Conservation (phyloP, 2,113 vertebrate genomes). For the Limnothrissa miodon region DNA sequence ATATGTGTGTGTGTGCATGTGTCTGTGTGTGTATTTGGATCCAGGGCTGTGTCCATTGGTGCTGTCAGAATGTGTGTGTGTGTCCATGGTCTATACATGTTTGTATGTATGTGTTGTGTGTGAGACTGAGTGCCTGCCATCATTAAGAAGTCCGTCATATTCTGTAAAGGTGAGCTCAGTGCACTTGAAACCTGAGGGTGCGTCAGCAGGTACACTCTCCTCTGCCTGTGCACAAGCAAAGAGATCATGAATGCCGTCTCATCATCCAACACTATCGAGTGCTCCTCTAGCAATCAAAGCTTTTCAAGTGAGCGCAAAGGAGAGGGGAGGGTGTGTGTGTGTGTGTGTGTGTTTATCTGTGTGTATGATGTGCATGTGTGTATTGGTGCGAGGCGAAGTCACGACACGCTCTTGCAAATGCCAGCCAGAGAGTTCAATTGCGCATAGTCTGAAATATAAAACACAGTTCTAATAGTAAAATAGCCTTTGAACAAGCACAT, state of each 20-base stretch:
- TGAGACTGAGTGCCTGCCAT: background rate
- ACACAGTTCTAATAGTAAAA: no score
- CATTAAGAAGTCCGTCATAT: background rate
- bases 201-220: background rate
- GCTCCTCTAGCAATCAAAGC: background rate
- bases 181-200: background rate
- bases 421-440: background rate
- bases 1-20: background rate
- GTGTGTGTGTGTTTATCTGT: background rate
- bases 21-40: background rate
- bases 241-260: background rate
- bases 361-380: background rate
- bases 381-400: background rate
- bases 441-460: no score
- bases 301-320: background rate
- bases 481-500: no score
- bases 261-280: background rate
- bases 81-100: background rate
- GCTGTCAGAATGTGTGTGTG: background rate
- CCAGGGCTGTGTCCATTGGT: no score
- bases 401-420: slow-evolving; percentile 1
- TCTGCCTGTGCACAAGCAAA: background rate
- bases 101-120: background rate
- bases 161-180: background rate
- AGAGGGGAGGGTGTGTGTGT: background rate